A percentile compares a stretch with the other conserved stretches of the same genome.
Conservation (phyloP, 2,888 invertebrate species). For the Kryphioiulus occultus region DNA sequence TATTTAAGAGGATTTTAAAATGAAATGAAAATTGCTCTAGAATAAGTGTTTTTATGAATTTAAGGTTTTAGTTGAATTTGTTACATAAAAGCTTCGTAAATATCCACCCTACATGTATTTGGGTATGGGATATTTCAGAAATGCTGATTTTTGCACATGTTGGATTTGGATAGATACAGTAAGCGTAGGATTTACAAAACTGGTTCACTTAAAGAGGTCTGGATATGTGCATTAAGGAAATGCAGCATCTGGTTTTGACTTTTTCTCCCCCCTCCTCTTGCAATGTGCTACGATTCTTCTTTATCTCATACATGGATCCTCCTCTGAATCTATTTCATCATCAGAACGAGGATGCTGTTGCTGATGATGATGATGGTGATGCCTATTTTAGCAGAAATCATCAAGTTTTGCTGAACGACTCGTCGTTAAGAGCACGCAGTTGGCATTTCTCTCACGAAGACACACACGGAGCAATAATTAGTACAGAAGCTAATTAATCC, state of each 20-base stretch:
- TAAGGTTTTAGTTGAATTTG: too few species aligned
- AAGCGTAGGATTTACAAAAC: too few species aligned
- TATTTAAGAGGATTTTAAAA: too few species aligned
- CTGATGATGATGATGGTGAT: slow-evolving; percentile 42
- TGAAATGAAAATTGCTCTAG: too few species aligned
- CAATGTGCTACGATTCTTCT: not conserved
- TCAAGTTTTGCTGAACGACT: slow-evolving; percentile 47
- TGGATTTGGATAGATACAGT: too few species aligned
- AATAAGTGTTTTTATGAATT: too few species aligned
- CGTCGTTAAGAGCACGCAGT: slow-evolving; percentile 47
- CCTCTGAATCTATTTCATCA: slow-evolving; percentile 43
- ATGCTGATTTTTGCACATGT: too few species aligned
- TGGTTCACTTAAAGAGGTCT: not conserved
- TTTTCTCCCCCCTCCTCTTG: not conserved
- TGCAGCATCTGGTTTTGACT: slow-evolving; percentile 2
- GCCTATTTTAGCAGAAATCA: slow-evolving; percentile 44
- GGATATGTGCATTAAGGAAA: not conserved
- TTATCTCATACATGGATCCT: slow-evolving; percentile 24
- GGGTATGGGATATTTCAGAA: too few species aligned
- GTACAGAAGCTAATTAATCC: slow-evolving; percentile 50
- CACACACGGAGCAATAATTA: slow-evolving; percentile 46
- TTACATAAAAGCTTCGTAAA: too few species aligned
- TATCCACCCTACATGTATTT: too few species aligned
- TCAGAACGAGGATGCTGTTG: slow-evolving; percentile 23
- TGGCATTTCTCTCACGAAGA: slow-evolving; percentile 49